A percentile compares a stretch with the other conserved stretches of the same genome.
Conservation (phyloP, 1,140 invertebrate species). For the Bombus sylvicola region DNA sequence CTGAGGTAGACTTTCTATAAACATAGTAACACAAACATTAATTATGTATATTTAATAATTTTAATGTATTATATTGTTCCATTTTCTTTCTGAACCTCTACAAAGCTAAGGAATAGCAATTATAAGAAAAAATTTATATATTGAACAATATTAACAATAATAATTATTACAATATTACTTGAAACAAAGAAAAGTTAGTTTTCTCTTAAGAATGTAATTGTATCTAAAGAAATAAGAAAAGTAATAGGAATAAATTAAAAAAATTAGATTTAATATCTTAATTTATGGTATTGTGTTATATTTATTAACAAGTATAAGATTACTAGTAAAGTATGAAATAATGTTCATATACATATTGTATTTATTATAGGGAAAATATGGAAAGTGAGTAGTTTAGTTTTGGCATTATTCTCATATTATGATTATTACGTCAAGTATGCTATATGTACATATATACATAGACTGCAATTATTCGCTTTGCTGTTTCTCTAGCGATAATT, state of each 20-base stretch:
- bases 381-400: background rate
- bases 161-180: background rate
- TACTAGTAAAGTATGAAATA: no score
- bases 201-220: no score
- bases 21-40: background rate
- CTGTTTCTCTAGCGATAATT: background rate
- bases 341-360: background rate
- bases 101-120: background rate
- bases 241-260: no score
- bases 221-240: no score
- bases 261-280: no score
- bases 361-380: background rate
- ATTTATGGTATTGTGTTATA: no score
- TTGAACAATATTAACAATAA: background rate
- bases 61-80: background rate
- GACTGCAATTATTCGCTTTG: background rate
- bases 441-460: background rate
- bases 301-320: no score
- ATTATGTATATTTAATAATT: background rate
- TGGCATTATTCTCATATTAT: background rate
- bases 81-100: background rate
- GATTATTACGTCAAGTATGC: background rate
- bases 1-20: slow-evolving; percentile 86
- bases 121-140: background rate
- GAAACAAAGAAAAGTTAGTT: background rate